Base-by-base conservation (phyloP, 2,888 invertebrate genomes). In the Plemyria rubiginata region DNA sequence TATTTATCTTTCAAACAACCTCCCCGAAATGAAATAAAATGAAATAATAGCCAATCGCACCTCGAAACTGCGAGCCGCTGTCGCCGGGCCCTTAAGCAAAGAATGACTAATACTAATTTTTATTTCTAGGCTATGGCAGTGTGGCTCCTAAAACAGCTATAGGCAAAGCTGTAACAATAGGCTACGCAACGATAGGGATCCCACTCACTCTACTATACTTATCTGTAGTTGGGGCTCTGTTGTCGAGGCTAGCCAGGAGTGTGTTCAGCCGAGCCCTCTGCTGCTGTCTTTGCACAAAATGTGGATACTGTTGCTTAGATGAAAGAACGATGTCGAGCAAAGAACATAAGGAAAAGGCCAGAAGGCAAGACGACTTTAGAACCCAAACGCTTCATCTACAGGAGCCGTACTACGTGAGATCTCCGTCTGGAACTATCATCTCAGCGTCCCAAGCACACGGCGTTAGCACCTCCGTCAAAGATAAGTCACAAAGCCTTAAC, bases 131-230 rank as follows among this genome's bases (percentile, higher is more conserved):
- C 74, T 99, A 98, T 81, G 98, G 98, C 60, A 98, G 97, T 86
- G 96, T 98, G 58, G 96, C 98, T 0, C 98, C 98, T 0, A 95
- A 96, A 76, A 98, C 98, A 29, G 95, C 96, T n/a, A 90, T 97
- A 66, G 98, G 98, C 7, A 97, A 98, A 86, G 95, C 97, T 41
- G 96, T 98, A 2, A 98, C 98, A n/a, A 95, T 97, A 88, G 96
- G 96, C 15, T 98, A 97, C 86, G 97, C 97, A 43, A 95, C 97
- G 70, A 94, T 98, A 62, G 98, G 98, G 16, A 98, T 98, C 73
- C 98, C 98, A 0, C 87, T 98, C 68, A 98, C 97, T 60, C 94
- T 98, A 62, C 95, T 98, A 54, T 98, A 98, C 85, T 93, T 98
- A 71, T 97, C 97, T 52, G 97, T 96, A 73, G 96, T 97, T 29